Conservation (phyloP, 2,888 invertebrate species). For the Herminia tarsipennalis region DNA sequence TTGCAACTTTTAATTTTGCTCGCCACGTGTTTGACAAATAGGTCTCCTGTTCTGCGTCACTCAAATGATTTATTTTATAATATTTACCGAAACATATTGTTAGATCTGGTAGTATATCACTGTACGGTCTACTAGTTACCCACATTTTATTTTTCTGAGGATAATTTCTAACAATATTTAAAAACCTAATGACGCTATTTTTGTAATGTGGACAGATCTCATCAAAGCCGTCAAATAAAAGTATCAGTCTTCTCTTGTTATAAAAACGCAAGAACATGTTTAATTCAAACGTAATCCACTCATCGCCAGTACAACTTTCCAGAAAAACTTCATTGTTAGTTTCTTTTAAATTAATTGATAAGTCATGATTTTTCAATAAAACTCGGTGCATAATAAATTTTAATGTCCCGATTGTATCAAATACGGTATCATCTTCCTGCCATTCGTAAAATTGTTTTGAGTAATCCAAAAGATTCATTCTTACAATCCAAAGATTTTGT, state of each 20-base stretch:
- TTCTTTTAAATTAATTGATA: background rate
- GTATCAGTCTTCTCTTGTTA: constrained; percentile 11
- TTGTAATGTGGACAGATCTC: constrained; percentile 10
- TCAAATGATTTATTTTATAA: constrained; percentile 15
- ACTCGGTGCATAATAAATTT: background rate
- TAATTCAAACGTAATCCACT: background rate
- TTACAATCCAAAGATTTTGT: constrained; percentile 4
- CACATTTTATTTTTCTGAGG: constrained; percentile 12
- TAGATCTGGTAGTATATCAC: constrained; percentile 14
- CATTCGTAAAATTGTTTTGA: constrained; percentile 5
- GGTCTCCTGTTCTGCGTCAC: constrained; percentile 6
- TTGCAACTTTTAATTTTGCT: constrained; percentile 8
- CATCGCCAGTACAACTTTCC: background rate
- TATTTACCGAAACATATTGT: constrained; percentile 17
- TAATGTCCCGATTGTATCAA: background rate
- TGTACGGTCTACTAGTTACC: constrained; percentile 33
- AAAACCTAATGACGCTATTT: constrained; percentile 1
- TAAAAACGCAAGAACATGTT: constrained; percentile 7
- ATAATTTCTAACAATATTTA: background rate
- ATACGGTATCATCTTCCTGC: background rate
- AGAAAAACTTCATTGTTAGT: background rate
- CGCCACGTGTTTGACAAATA: constrained; percentile 23
- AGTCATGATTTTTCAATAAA: background rate
- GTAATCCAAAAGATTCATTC: constrained; percentile 10
- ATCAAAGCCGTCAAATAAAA: constrained; percentile 16